Base-by-base conservation (phyloP, 64 coral and sea anemone genomes). In the Dendrophyllia cribrosa region DNA sequence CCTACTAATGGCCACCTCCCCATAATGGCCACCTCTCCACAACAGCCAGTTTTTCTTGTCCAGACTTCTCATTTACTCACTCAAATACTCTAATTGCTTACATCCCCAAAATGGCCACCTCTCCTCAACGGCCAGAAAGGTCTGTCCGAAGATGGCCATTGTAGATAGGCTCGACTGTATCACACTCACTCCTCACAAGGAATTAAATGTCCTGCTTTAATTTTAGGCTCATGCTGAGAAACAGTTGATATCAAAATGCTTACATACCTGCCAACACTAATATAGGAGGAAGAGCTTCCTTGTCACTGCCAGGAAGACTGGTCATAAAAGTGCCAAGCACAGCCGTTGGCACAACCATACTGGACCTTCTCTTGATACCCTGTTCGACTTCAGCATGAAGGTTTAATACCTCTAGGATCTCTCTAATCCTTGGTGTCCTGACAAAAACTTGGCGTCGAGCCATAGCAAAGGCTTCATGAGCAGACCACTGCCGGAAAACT, bases 321-420 rank as follows among this genome's bases (percentile, higher is more conserved):
- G 97, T 98, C 69, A 98, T 93, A 56, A 98, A 98, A 20, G 97
- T 96, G n/a, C 91, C 86, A 22, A 83, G 43, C 66, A 86, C 88
- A 9, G 93, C 75, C 47, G 76, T 77, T 0, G 91, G 85, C 22
- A 96, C 77, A 48, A 81, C 75, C 66, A 95, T 79, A 56, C 70
- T 91, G 12, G 91, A 71, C 53, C 75, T 90, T 47, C 85, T 90
- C 12, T 87, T 91, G 25, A 93, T 95, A 16, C 86, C 87, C 62
- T 87, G 91, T 10, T 78, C 80, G 6, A 90, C 91, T n/a, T 78
- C 94, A 1, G 91, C 94, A 91, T 93, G 94, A 17, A 66, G 77
- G 83, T 73, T 96, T 13, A 95, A 59, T 56, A 96, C 77, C 64
- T 96, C 97, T 20, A 61, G 22, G 9, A 96, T 88, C 65, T 96